Percentiles rank a stretch among this genome's conserved stretches.
Evolutionary conservation across 2,113 vertebrate species (phyloP).

Genomic region (Heliornis fulica): DNA sequence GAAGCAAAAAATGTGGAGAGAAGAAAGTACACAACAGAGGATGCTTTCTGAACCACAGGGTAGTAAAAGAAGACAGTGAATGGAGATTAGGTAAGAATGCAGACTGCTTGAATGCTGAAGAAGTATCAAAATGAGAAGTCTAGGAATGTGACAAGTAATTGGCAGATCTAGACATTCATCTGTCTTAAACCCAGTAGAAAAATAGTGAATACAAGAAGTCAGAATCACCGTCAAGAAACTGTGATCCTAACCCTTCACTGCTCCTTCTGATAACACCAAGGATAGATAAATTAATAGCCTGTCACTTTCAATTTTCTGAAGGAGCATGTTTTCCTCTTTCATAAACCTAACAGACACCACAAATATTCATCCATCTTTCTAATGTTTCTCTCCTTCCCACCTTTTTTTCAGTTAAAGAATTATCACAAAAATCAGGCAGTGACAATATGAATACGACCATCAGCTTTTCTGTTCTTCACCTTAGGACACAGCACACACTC

Average conservation of each 20-base stretch:
- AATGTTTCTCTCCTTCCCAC: not conserved
- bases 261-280: not conserved
- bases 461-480: not conserved
- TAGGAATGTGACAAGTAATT: not conserved
- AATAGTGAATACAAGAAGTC: not conserved
- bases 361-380: not conserved
- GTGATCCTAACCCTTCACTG: not conserved
- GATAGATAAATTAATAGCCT: not conserved
- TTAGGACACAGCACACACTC: not conserved
- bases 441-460: not conserved
- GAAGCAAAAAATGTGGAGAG: not conserved
- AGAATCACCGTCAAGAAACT: not conserved
- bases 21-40: not conserved
- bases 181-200: not conserved
- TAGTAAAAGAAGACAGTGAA: not conserved
- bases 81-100: not conserved
- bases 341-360: not conserved
- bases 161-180: not conserved
- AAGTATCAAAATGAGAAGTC: not conserved
- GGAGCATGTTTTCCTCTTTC: not conserved
- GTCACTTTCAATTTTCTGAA: not conserved
- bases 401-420: not conserved
- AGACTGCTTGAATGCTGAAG: not conserved
- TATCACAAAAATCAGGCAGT: not conserved
- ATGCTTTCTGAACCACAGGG: not conserved